Base-by-base conservation (phyloP, 2,797 vertebrate species). In the Apogon hyalosoma region DNA sequence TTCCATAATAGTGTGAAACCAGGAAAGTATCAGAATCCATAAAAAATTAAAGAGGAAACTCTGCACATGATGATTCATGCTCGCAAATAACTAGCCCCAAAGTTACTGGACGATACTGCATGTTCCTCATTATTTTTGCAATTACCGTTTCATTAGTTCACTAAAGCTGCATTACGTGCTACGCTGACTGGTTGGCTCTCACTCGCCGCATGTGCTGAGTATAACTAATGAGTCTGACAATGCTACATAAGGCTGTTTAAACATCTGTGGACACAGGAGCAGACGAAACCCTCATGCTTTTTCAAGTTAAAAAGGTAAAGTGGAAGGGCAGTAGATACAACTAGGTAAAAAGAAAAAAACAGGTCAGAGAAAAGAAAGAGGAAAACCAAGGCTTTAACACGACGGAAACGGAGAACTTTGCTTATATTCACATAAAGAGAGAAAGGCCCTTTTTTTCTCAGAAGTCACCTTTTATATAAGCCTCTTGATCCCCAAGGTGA, bases 131-230 rank as follows among this genome's bases (percentile, higher is more conserved):
- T 90, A 90, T 89, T 87, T 89, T 84, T 85, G 71, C 86, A 86
- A 90, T 91, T 89, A 88, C 71, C 76, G 31, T 90, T 88, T 88
- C 86, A 90, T 91, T 90, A 86, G 80, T 72, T 85, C 74, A 79
- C 82, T 79, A 85, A 84, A 87, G 78, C 78, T 9, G 73, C 83
- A 87, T 88, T 82, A 87, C 52, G 49, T 68, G 85, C 75, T 43
- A 65, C 53, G 77, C 85, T 71, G 81, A 86, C 80, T 85, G 68
- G 78, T 64, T 73, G 76, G 83, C 77, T 83, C 73, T 60, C 60
- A 56, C 76, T 75, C 53, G 11, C 56, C 7, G 48, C 76, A 63
- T 11, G 33, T 63, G 49, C 79, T 72, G 69, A 79, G 72, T 85
- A 59, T 77, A 86, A 87, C 84, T 88, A 90, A 90, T 90, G 86